Evolutionary conservation across 2,113 vertebrate species (phyloP).

Genomic region (Peromyscus polionotus): DNA sequence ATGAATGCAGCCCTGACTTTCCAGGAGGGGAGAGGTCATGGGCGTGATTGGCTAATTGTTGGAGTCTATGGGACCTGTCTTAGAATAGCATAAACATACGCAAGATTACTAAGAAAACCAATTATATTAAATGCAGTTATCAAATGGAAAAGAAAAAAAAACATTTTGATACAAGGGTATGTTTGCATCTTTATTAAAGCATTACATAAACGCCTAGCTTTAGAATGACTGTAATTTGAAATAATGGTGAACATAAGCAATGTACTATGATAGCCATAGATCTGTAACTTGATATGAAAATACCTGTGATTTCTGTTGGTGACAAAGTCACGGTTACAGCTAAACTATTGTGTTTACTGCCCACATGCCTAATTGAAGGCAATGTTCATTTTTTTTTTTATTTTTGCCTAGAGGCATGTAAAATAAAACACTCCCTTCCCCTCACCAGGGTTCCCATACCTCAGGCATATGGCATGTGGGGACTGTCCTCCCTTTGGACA

Average conservation of each 20-base stretch:
- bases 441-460: rapidly evolving
- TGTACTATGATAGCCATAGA: rapidly evolving
- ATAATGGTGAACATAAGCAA: too few relatives aligned
- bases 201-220: background rate
- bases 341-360: background rate
- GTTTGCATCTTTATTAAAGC: conserved; percentile 41
- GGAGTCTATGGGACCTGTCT: background rate
- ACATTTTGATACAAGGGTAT: background rate
- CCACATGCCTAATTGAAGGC: rapidly evolving
- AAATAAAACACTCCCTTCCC: rapidly evolving
- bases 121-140: background rate
- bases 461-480: background rate
- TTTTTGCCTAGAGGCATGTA: background rate
- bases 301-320: background rate
- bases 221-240: background rate
- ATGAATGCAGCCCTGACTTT: background rate
- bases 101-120: background rate
- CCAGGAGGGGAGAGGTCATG: background rate
- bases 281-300: background rate
- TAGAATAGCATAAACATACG: background rate
- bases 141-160: background rate
- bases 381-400: too few relatives aligned
- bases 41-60: background rate
- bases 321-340: background rate
- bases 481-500: background rate